Evolutionary conservation across 2,888 invertebrate species (phyloP), one percentile per base, ranked within the genome.

Genomic region (Nemoura dubitans): DNA sequence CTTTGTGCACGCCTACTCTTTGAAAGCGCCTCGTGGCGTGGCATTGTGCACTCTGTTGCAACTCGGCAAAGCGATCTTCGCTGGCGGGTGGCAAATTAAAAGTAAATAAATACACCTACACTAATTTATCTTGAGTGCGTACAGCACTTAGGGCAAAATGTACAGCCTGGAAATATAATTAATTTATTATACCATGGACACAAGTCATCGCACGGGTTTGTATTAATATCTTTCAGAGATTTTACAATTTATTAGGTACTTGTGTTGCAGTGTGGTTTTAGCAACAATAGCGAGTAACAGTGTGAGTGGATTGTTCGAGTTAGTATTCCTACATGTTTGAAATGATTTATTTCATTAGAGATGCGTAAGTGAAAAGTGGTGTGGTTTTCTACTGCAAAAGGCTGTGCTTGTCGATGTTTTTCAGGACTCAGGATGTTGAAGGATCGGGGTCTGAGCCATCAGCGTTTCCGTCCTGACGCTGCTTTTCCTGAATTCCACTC

Each of bases 281-380:
- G 3, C 21, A 21, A 21, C 14, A 59, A 59, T 21, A 21, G 59
- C 21, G 6, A 14, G 10, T 10, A 36, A 10, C 10, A 59, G 16
- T 59, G 59, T 21, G 2, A 21, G 59, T 59, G 59, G 16, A 21
- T 59, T 59, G 21, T 14, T 3, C 36, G 14, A 59, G 14, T 59
- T n/a, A n/a, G n/a, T n/a, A n/a, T n/a, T n/a, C n/a, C 10, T 59
- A 7, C 59, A 21, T 59, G 10, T 16, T n/a, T n/a, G n/a, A 59
- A 59, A 59, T 59, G 59, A 59, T 59, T 59, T 59, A 59, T 21
- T 59, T n/a, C n/a, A n/a, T n/a, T n/a, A n/a, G n/a, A n/a, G n/a
- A n/a, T n/a, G n/a, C n/a, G n/a, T n/a, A n/a, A n/a, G n/a, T n/a
- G n/a, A n/a, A n/a, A n/a, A n/a, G n/a, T n/a, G n/a, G n/a, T n/a